Base-by-base conservation (phyloP, 2,888 invertebrate genomes). In the Lycaena phlaeas region DNA sequence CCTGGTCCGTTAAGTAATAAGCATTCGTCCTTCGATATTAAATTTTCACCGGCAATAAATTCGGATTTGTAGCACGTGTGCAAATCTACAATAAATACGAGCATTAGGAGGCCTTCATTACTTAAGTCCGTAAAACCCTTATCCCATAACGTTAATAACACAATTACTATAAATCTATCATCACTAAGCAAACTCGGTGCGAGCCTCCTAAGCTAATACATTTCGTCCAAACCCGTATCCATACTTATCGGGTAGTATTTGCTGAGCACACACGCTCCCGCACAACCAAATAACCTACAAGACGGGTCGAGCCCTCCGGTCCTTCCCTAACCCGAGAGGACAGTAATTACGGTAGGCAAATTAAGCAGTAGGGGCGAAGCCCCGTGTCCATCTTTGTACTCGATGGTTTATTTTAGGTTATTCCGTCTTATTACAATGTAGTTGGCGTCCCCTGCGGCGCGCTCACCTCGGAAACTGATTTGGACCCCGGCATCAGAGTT, bases 261-360 rank as follows among this genome's bases (percentile, higher is more conserved):
- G 79, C 78, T 65, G 59, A 73, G 76, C 76, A 79, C 76, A 82
- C 79, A 81, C 62, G 74, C 75, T 76, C 82, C 79, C 81, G 79
- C 79, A 81, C 78, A 66, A 75, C n/a, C 75, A 79, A 81, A 79
- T 81, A 81, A 77, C 77, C 75, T 75, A 75, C 57, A 81, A 82
- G 82, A 82, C 73, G 78, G 73, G 73, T 71, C 74, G 74, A 66
- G 70, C 71, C 75, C 70, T 64, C 62, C 75, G 78, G 73, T 70
- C 69, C 68, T 69, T 68, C 74, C 78, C 75, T 68, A 64, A 68
- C 76, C 81, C 81, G 70, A 71, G 76, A 81, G 81, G 84, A 84
- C 84, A 85, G 85, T 85, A 85, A 85, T 85, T 85, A 85, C 85
- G 81, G 84, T 82, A 85, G 85, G 85, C 85, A 85, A 85, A 85